Conservation (phyloP, 2,113 vertebrate species). For the Tragelaphus buxtoni region DNA sequence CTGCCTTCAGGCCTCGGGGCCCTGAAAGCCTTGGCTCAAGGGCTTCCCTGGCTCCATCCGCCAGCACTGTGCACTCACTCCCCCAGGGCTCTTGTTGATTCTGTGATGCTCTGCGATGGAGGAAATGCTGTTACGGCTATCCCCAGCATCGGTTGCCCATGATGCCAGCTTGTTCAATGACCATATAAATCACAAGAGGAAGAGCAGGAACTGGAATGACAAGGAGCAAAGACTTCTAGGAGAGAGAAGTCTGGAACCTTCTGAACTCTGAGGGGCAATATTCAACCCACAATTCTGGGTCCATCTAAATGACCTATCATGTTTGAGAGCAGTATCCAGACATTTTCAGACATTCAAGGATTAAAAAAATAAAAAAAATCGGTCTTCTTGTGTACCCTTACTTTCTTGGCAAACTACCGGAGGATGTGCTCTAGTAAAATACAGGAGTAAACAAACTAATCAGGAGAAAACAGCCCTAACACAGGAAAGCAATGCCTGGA, state of each 20-base stretch:
- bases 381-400: not conserved
- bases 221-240: not conserved
- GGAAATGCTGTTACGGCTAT: not conserved
- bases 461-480: not conserved
- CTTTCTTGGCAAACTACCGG: not conserved
- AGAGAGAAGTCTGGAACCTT: not conserved
- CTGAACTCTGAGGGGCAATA: not conserved
- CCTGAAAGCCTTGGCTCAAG: not conserved
- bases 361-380: not conserved
- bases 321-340: not conserved
- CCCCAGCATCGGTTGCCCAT: rapidly evolving
- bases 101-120: not conserved
- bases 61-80: not conserved
- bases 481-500: not conserved
- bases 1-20: not conserved
- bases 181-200: rapidly evolving
- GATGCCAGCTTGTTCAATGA: rapidly evolving
- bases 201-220: not conserved
- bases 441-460: not conserved
- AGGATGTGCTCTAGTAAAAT: not conserved
- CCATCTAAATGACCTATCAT: not conserved
- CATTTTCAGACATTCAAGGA: not conserved
- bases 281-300: not conserved
- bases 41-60: rapidly evolving
- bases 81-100: no score